A percentile compares a stretch with the other conserved stretches of the same genome.
Conservation (phyloP, 2,888 invertebrate genomes). For the Xylocampa areola region DNA sequence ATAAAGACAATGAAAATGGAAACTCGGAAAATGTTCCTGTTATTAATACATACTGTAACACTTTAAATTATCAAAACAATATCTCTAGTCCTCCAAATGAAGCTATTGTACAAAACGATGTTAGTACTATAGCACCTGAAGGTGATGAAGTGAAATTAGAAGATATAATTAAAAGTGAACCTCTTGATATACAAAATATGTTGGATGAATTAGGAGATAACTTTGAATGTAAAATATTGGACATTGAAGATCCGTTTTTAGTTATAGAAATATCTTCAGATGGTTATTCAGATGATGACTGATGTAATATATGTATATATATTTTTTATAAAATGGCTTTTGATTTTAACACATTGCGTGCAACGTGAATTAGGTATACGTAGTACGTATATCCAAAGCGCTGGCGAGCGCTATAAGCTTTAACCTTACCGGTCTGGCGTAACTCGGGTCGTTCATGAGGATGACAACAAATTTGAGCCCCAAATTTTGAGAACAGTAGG, state of each 20-base stretch:
- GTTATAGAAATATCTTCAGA: conserved; percentile 78
- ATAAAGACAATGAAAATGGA: background rate
- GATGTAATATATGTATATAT: conserved; percentile 35
- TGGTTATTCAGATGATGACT: conserved; percentile 66
- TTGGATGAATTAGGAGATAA: conserved; percentile 68
- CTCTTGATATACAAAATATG: conserved; percentile 45
- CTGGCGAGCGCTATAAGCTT: too few species aligned
- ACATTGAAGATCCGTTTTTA: conserved; percentile 75
- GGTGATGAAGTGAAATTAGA: background rate
- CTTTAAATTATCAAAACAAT: background rate
- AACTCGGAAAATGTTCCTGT: background rate
- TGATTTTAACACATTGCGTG: background rate
- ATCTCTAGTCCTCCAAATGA: background rate
- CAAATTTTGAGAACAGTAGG: too few species aligned
- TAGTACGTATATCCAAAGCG: too few species aligned
- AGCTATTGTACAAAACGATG: background rate
- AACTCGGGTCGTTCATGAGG: too few species aligned
- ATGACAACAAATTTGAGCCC: too few species aligned
- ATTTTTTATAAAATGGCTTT: background rate
- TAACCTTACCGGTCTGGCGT: too few species aligned
- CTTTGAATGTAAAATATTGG: conserved; percentile 66
- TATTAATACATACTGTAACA: background rate
- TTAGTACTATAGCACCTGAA: conserved; percentile 2
- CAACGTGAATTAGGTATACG: too few species aligned
- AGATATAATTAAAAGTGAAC: conserved; percentile 25